Evolutionary conservation across 2,797 vertebrate species (phyloP).

Genomic region (Amblyraja radiata): DNA sequence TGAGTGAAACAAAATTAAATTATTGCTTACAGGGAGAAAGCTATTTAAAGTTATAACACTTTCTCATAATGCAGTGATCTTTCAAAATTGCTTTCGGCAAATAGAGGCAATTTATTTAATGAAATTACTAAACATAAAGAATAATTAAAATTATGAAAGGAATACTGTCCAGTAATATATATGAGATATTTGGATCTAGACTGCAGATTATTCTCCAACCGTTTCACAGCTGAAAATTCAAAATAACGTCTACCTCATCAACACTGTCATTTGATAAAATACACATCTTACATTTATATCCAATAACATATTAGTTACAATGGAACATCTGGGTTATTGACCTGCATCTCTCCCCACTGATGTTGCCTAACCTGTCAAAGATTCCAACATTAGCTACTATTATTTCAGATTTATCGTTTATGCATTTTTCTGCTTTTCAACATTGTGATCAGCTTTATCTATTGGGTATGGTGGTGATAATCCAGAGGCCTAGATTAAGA

Average conservation of each 20-base stretch:
- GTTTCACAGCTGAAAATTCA: not conserved
- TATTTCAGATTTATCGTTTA: too few relatives aligned
- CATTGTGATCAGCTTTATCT: too few relatives aligned
- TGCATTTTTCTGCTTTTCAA: too few relatives aligned
- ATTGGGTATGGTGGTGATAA: too few relatives aligned
- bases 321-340: too few relatives aligned
- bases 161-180: not conserved
- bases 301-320: not conserved
- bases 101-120: not conserved
- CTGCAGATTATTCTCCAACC: not conserved
- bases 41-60: not conserved
- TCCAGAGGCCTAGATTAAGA: too few relatives aligned
- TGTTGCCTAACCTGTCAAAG: too few relatives aligned
- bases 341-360: too few relatives aligned
- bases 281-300: not conserved
- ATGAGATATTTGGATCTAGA: not conserved
- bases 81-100: not conserved
- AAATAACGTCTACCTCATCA: not conserved
- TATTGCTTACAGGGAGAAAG: not conserved
- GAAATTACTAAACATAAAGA: not conserved
- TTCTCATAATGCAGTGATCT: not conserved
- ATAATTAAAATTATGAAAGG: not conserved
- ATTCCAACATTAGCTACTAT: too few relatives aligned
- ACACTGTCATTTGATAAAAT: not conserved
- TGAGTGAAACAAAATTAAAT: not conserved